phyloP scores from a whole-genome alignment of 2,113 vertebrate species.

The Guaruba guarouba region DNA sequence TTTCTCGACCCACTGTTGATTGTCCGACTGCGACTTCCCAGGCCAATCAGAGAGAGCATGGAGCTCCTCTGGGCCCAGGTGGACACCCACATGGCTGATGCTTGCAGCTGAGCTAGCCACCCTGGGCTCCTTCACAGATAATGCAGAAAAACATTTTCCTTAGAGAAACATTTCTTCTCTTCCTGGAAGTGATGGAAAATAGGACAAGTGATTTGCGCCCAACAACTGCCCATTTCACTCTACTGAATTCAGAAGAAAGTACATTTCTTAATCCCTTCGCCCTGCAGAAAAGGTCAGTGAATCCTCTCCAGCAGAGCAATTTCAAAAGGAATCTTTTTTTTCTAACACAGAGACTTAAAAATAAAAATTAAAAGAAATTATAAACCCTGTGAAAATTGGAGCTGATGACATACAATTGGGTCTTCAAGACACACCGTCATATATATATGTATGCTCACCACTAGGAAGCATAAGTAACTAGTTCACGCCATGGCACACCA shows the following conservation, averaged over 20 bases:
- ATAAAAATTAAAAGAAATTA: not conserved
- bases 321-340: not conserved
- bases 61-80: not conserved
- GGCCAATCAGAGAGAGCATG: not conserved
- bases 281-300: not conserved
- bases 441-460: rapidly evolving
- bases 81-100: rapidly evolving
- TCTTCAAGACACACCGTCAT: not conserved
- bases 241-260: not conserved
- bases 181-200: not conserved
- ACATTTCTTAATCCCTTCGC: not conserved
- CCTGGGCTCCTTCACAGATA: not conserved
- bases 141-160: not conserved
- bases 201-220: not conserved
- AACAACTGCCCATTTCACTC: not conserved
- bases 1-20: not conserved
- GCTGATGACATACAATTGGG: not conserved
- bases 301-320: not conserved
- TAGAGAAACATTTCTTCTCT: not conserved
- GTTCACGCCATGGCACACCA: not conserved
- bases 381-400: not conserved
- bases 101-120: not conserved
- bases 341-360: not conserved
- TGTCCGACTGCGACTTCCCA: not conserved
- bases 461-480: not conserved